phyloP scores from a whole-genome alignment of 30 jellyfish, hydroid and myxozoan species.

The Rhopilema esculentum region DNA sequence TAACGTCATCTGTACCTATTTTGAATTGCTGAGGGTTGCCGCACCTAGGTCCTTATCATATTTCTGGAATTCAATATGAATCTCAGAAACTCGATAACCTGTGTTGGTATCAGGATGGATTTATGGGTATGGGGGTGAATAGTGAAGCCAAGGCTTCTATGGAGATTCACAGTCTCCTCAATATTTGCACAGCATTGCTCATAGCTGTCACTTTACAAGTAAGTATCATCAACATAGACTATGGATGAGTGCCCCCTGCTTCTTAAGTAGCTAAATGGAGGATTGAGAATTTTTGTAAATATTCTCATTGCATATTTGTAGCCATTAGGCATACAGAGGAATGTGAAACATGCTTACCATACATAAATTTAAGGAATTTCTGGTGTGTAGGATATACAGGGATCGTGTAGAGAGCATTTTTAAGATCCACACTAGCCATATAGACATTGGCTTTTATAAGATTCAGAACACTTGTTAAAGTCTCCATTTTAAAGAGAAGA shows the following conservation, averaged over 20 bases:
- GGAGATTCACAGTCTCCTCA: constrained; percentile 37
- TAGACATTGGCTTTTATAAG: constrained; percentile 48
- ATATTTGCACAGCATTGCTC: constrained; percentile 37
- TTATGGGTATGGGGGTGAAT: constrained; percentile 48
- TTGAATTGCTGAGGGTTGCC: too few species aligned
- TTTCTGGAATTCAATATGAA: constrained; percentile 27
- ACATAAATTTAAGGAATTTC: constrained; percentile 36
- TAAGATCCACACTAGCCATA: constrained; percentile 69
- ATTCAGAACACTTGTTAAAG: constrained; percentile 37
- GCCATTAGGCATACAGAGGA: constrained; percentile 53
- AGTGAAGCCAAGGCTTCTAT: constrained; percentile 44
- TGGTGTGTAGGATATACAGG: constrained; percentile 11
- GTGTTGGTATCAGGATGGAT: constrained; percentile 56
- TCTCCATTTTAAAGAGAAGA: constrained; percentile 62
- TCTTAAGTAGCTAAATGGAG: constrained; percentile 34
- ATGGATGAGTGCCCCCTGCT: constrained; percentile 37
- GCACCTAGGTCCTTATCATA: too few species aligned
- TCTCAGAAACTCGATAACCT: constrained; percentile 37
- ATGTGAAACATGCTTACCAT: background rate
- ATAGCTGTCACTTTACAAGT: constrained; percentile 42
- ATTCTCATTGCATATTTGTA: constrained; percentile 46
- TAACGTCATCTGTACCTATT: too few species aligned
- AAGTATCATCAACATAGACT: constrained; percentile 59
- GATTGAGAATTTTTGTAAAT: constrained; percentile 63
- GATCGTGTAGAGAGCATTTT: constrained; percentile 43